Percentiles rank a stretch among this genome's conserved stretches.
Evolutionary conservation across 1,140 invertebrate genomes (phyloP).

Genomic region (Bemisia tabaci): DNA sequence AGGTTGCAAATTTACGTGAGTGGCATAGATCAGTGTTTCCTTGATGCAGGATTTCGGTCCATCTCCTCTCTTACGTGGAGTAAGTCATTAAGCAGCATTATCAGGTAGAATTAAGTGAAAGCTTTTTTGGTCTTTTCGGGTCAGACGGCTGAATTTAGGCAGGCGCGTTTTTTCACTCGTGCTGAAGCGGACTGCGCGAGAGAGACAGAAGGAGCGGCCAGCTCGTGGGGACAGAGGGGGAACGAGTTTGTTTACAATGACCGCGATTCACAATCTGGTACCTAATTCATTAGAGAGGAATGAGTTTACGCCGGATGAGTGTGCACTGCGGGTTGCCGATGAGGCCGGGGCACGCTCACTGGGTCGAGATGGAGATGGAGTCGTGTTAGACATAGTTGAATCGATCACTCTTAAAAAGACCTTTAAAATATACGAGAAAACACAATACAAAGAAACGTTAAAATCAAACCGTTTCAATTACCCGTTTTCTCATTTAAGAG

Average conservation of each 20-base stretch:
- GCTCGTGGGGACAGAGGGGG: neutral
- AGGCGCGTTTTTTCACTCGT: neutral
- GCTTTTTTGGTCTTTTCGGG: neutral
- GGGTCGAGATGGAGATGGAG: too few species aligned
- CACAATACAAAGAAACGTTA: too few species aligned
- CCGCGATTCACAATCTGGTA: neutral
- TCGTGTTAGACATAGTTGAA: too few species aligned
- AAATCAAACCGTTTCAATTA: too few species aligned
- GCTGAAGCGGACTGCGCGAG: neutral
- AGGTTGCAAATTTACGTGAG: too few species aligned
- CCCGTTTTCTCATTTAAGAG: too few species aligned
- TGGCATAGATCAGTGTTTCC: too few species aligned
- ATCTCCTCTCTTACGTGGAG: too few species aligned
- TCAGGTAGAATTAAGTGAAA: neutral
- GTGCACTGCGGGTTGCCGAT: too few species aligned
- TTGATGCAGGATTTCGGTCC: too few species aligned
- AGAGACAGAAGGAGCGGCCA: neutral
- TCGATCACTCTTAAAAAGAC: too few species aligned
- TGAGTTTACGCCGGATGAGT: constrained; percentile 14
- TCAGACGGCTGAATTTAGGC: neutral
- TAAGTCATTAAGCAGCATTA: neutral
- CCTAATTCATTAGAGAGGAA: constrained; percentile 18
- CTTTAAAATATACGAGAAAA: too few species aligned
- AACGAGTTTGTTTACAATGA: neutral
- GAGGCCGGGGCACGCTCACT: constrained; percentile 17